Percentiles rank a stretch among this genome's conserved stretches.
These are phyloP conservation scores for Synanthedon vespiformis DNA, from an alignment of 2,888 invertebrate species.

Conservation along the genomic window DNA sequence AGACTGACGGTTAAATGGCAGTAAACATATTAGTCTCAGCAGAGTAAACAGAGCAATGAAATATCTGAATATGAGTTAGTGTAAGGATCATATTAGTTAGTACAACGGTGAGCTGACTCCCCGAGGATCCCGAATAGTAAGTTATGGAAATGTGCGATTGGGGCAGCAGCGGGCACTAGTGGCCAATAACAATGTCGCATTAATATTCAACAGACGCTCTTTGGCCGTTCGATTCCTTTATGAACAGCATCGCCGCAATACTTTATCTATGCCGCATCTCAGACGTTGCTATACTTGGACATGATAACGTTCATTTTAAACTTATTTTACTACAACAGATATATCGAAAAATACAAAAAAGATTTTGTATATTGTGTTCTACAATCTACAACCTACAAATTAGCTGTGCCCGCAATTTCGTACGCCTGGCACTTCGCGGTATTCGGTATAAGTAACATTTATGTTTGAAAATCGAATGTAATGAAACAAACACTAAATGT, in stretches of 20 bases:
- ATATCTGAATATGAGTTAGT: constrained; percentile 35
- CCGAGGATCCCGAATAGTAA: constrained; percentile 68
- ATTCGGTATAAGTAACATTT: no score
- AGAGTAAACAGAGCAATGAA: not conserved
- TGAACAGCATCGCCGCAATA: constrained; percentile 45
- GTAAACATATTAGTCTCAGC: no score
- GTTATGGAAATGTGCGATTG: constrained; percentile 70
- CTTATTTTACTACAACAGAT: no score
- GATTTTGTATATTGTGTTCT: no score
- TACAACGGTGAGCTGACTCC: constrained; percentile 58
- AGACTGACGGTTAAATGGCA: no score
- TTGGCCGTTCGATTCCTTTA: constrained; percentile 43
- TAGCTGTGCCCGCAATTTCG: no score
- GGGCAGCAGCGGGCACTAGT: constrained; percentile 66
- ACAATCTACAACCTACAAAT: no score
- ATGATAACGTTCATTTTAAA: no score
- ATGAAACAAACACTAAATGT: no score
- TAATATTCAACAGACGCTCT: constrained; percentile 68
- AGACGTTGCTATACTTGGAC: not conserved
- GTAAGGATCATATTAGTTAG: constrained; percentile 57
- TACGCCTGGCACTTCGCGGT: no score
- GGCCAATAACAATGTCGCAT: constrained; percentile 70
- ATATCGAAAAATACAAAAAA: no score
- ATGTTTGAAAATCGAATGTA: no score
- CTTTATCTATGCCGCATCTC: constrained; percentile 19